A percentile compares a stretch with the other conserved stretches of the same genome.
phyloP scores from a whole-genome alignment of 2,888 invertebrate species.

The Athalia cordata region DNA sequence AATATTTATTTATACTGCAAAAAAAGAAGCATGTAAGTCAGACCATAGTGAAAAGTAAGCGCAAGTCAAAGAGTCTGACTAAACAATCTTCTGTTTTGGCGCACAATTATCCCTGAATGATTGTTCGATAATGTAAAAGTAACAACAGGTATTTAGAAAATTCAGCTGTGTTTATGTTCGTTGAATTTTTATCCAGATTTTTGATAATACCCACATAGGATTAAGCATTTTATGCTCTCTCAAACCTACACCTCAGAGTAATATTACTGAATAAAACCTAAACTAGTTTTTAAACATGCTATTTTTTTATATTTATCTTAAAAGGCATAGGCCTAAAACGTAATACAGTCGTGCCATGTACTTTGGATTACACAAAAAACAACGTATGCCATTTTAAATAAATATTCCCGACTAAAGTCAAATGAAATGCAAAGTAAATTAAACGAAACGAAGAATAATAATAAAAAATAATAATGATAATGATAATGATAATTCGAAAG shows the following conservation, averaged over 20 bases:
- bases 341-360: slow-evolving; percentile 63
- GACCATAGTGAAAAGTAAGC: not conserved
- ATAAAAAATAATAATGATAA: no score
- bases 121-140: slow-evolving; percentile 1
- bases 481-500: slow-evolving; percentile 49
- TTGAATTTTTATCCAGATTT: slow-evolving; percentile 19
- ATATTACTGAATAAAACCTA: slow-evolving; percentile 49
- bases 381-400: slow-evolving; percentile 29
- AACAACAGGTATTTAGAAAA: not conserved
- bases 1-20: slow-evolving; percentile 21
- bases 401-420: slow-evolving; percentile 39
- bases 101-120: slow-evolving; percentile 33
- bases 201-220: slow-evolving; percentile 24
- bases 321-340: slow-evolving; percentile 53
- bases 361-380: slow-evolving; percentile 55
- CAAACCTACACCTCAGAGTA: slow-evolving; percentile 31
- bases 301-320: slow-evolving; percentile 67
- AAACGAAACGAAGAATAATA: slow-evolving; percentile 45
- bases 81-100: slow-evolving; percentile 1
- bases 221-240: slow-evolving; percentile 35
- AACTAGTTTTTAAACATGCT: slow-evolving; percentile 63
- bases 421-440: slow-evolving; percentile 47
- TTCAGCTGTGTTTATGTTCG: slow-evolving; percentile 14
- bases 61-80: not conserved
- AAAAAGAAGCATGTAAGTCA: not conserved